Conservation (phyloP, 2,113 vertebrate genomes). For the Heterotilapia buettikoferi region DNA sequence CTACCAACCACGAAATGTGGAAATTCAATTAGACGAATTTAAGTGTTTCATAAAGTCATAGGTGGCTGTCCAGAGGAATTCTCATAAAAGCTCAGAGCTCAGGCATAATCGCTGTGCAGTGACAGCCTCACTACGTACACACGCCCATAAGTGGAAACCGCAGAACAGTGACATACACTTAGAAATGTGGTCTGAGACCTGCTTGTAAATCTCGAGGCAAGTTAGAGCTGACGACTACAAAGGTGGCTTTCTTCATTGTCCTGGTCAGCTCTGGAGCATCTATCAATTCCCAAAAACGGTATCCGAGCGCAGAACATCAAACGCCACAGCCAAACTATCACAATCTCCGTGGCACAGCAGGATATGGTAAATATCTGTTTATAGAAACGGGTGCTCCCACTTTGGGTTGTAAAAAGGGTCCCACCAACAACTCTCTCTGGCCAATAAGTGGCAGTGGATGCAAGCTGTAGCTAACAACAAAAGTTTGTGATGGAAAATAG, state of each 20-base stretch:
- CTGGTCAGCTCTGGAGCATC: conserved; percentile 1
- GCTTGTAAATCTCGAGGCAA: conserved; percentile 34
- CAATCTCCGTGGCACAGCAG: background rate
- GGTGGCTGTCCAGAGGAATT: conserved; percentile 75
- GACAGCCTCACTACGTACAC: conserved; percentile 33
- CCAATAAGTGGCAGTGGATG: conserved; percentile 37
- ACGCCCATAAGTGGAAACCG: conserved; percentile 51
- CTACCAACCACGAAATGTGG: conserved; percentile 71
- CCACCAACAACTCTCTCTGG: conserved; percentile 12
- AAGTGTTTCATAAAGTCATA: conserved; percentile 80
- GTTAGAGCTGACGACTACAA: background rate
- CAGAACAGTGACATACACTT: conserved; percentile 49
- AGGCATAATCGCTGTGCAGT: conserved; percentile 41
- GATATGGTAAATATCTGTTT: conserved; percentile 17
- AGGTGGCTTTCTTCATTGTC: background rate
- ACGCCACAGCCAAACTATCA: background rate
- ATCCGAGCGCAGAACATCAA: background rate
- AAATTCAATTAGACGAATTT: conserved; percentile 78
- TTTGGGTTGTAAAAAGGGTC: conserved; percentile 25
- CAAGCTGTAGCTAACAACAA: conserved; percentile 54
- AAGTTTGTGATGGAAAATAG: conserved; percentile 59
- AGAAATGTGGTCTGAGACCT: conserved; percentile 49
- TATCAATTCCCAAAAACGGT: background rate
- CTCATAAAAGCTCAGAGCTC: conserved; percentile 65
- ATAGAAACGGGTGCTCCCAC: conserved; percentile 13